phyloP scores from a whole-genome alignment of 2,888 invertebrate genomes.

The Linnaemya vulpina region DNA sequence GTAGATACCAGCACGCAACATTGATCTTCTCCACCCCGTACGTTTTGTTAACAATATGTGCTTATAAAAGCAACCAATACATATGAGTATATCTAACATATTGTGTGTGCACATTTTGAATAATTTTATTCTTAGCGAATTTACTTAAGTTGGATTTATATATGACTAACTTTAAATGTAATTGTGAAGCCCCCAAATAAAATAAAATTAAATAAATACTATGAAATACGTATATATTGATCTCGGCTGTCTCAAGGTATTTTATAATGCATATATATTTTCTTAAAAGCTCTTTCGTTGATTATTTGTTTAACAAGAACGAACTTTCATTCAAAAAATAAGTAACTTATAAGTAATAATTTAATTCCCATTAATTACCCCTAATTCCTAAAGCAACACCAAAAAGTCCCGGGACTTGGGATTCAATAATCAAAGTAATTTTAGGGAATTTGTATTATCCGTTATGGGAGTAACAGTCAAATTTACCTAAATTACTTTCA shows the following conservation, averaged over 20 bases:
- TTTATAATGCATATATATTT: not conserved
- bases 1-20: not conserved
- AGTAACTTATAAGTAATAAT: no score
- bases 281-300: no score
- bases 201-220: conserved; percentile 34
- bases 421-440: no score
- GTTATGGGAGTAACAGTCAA: no score
- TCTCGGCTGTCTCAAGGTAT: conserved; percentile 14
- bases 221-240: conserved; percentile 1
- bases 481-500: no score
- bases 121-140: conserved; percentile 1
- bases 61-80: conserved; percentile 10
- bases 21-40: not conserved
- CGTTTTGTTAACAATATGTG: not conserved
- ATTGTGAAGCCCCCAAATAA: conserved; percentile 26
- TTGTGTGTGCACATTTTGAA: conserved; percentile 15
- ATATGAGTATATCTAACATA: conserved; percentile 13
- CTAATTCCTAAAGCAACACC: no score
- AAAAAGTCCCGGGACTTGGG: no score
- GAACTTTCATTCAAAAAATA: no score
- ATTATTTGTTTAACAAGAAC: no score
- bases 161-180: conserved; percentile 1
- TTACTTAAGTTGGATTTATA: conserved; percentile 26
- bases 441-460: no score
- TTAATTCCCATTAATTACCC: no score